Conservation (phyloP, 1,140 invertebrate species). For the Heliconius eleuchia region DNA sequence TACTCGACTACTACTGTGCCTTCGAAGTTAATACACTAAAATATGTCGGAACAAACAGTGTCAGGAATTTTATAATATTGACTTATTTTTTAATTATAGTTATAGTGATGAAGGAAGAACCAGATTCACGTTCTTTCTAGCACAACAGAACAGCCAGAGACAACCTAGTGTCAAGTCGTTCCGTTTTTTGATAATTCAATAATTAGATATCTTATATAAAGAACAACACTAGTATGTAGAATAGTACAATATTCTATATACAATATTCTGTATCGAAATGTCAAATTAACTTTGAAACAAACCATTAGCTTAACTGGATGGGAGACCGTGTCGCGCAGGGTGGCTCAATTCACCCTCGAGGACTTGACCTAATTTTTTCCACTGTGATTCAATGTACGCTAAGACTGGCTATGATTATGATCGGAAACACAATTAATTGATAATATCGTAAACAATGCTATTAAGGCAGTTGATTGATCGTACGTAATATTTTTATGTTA, state of each 20-base stretch:
- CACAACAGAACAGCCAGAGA: too few relatives aligned
- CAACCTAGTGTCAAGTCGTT: too few relatives aligned
- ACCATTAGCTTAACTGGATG: constrained; percentile 25
- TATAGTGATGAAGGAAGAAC: too few relatives aligned
- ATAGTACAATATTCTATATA: neutral
- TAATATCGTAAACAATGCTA: constrained; percentile 12
- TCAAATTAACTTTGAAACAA: constrained; percentile 26
- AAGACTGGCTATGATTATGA: constrained; percentile 6
- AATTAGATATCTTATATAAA: too few relatives aligned
- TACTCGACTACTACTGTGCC: too few relatives aligned
- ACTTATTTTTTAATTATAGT: too few relatives aligned
- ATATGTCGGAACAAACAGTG: too few relatives aligned
- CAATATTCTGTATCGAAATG: constrained; percentile 2
- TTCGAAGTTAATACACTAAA: too few relatives aligned
- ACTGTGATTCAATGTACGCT: constrained; percentile 12
- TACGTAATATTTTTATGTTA: neutral
- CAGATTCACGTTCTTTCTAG: too few relatives aligned
- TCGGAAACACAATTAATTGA: constrained; percentile 14
- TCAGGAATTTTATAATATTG: too few relatives aligned
- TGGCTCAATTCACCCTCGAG: constrained; percentile 20
- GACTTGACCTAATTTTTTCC: constrained; percentile 28
- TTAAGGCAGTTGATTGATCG: constrained; percentile 10
- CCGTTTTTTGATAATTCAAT: too few relatives aligned
- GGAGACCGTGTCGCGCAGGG: constrained; percentile 20
- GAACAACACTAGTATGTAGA: neutral